A percentile compares a stretch with the other conserved stretches of the same genome.
phyloP scores from a whole-genome alignment of 92 coral and sea anemone genomes.

The Scolanthus callimorphus region DNA sequence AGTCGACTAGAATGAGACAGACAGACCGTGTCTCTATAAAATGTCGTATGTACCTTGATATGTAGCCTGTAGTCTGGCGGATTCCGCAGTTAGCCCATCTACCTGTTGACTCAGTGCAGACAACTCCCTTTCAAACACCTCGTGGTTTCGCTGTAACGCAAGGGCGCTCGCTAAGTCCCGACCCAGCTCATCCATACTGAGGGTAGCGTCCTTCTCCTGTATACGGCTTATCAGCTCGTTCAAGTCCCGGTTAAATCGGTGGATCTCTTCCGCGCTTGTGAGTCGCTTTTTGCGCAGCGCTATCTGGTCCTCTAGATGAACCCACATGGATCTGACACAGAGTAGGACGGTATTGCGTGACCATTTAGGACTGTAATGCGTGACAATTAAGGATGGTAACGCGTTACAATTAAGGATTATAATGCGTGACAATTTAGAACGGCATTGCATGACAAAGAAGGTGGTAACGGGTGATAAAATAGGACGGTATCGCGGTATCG shows the following conservation, averaged over 20 bases:
- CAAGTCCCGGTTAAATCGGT: slow-evolving; percentile 89
- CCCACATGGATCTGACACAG: slow-evolving; percentile 91
- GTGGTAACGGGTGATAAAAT: no score
- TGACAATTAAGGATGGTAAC: no score
- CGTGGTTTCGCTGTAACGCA: slow-evolving; percentile 89
- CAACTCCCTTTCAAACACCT: slow-evolving; percentile 80
- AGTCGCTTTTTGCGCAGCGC: slow-evolving; percentile 77
- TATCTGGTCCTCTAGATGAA: slow-evolving; percentile 84
- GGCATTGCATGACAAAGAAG: no score
- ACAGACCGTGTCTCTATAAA: no score
- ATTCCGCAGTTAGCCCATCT: slow-evolving; percentile 51
- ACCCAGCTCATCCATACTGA: slow-evolving; percentile 84
- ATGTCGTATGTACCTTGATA: slow-evolving; percentile 62
- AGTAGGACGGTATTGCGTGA: no score
- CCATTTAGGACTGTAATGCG: no score
- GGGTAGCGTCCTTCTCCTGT: slow-evolving; percentile 82
- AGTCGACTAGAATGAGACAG: no score
- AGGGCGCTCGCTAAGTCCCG: slow-evolving; percentile 90
- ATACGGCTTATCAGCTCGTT: slow-evolving; percentile 87
- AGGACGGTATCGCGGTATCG: no score
- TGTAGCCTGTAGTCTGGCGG: slow-evolving; percentile 63
- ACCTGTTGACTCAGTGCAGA: slow-evolving; percentile 69
- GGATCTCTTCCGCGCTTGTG: slow-evolving; percentile 93
- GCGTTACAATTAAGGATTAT: no score
- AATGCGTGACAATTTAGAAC: no score